Evolutionary conservation across 2,113 vertebrate genomes (phyloP).

Genomic region (Myotis yumanensis): DNA sequence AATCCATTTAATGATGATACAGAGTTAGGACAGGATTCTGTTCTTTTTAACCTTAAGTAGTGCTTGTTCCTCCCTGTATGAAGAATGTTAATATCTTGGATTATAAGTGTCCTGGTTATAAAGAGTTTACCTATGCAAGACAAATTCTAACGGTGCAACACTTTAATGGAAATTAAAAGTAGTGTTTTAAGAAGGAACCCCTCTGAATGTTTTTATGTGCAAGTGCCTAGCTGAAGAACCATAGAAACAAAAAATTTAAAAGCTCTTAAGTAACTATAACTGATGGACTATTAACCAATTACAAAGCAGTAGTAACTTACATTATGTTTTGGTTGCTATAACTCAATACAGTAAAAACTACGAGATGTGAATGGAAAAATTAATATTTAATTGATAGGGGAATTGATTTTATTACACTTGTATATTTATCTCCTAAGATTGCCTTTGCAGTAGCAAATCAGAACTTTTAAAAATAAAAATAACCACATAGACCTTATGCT

Average conservation of each 20-base stretch:
- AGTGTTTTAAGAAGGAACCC: slow-evolving; percentile 6
- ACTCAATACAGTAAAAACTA: slow-evolving; percentile 7
- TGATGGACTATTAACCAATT: neutral
- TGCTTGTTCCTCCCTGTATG: neutral
- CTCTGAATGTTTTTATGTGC: slow-evolving; percentile 13
- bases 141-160: slow-evolving; percentile 10
- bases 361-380: neutral
- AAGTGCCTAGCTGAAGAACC: slow-evolving; percentile 41
- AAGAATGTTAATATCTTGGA: slow-evolving; percentile 41
- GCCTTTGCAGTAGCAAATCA: slow-evolving; percentile 29
- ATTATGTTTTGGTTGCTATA: slow-evolving; percentile 9
- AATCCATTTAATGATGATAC: neutral
- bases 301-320: neutral
- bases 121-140: slow-evolving; percentile 32
- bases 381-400: neutral
- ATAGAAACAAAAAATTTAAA: neutral
- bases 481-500: neutral
- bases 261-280: neutral
- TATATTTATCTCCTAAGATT: neutral
- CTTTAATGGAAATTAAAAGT: slow-evolving; percentile 46
- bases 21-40: neutral
- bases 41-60: neutral
- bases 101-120: neutral
- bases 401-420: slow-evolving; percentile 24
- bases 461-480: neutral